phyloP scores from a whole-genome alignment of 2,888 invertebrate species.

The Athalia circularis region DNA sequence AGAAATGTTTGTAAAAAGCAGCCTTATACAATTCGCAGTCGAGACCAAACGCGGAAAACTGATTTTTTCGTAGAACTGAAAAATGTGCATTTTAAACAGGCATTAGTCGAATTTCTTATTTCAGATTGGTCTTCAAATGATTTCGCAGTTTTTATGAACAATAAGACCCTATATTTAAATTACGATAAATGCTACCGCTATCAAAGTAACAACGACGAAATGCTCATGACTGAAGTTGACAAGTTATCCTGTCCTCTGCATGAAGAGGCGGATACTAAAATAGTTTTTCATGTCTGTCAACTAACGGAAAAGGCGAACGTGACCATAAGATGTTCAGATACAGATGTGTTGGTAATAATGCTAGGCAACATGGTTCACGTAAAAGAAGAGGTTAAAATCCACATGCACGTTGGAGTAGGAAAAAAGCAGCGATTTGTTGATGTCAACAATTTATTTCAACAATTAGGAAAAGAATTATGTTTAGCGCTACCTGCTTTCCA shows the following conservation, averaged over 20 bases:
- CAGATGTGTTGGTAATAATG: slow-evolving; percentile 29
- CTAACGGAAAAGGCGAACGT: slow-evolving; percentile 47
- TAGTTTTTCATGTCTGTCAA: slow-evolving; percentile 52
- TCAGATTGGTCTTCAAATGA: slow-evolving; percentile 51
- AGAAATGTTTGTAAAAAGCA: slow-evolving; percentile 37
- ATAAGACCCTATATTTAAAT: slow-evolving; percentile 53
- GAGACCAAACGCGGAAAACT: slow-evolving; percentile 52
- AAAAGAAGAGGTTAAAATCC: slow-evolving; percentile 3
- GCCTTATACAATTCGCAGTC: slow-evolving; percentile 50
- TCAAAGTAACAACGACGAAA: slow-evolving; percentile 36
- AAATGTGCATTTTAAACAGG: slow-evolving; percentile 54
- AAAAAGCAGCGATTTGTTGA: slow-evolving; percentile 15
- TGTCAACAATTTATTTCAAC: slow-evolving; percentile 23
- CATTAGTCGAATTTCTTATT: slow-evolving; percentile 52
- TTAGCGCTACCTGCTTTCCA: slow-evolving; percentile 48
- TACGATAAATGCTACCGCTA: slow-evolving; percentile 48
- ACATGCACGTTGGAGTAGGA: slow-evolving; percentile 16
- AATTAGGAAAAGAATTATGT: slow-evolving; percentile 45
- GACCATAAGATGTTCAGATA: slow-evolving; percentile 42
- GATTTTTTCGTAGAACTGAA: slow-evolving; percentile 53
- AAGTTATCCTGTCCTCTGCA: slow-evolving; percentile 49
- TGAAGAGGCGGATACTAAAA: slow-evolving; percentile 58
- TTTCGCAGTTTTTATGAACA: slow-evolving; percentile 48
- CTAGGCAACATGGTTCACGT: slow-evolving; percentile 18
- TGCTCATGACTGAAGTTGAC: slow-evolving; percentile 34